These are phyloP conservation scores for Epiblema foenella DNA, from an alignment of 2,888 invertebrate species.

Conservation along the genomic window DNA sequence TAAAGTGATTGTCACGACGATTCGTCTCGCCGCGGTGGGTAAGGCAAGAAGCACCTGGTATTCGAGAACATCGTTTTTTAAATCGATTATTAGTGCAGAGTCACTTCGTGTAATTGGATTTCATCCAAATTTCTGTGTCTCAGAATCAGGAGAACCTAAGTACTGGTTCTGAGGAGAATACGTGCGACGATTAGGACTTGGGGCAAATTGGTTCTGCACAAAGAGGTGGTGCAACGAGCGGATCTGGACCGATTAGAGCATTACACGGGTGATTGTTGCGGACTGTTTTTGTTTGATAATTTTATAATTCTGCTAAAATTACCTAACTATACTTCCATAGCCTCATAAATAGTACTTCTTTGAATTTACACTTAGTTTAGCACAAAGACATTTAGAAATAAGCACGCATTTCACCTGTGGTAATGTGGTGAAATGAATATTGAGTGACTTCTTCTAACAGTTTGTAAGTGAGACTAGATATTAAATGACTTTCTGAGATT, in stretches of 20 bases:
- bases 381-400: no score
- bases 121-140: conserved; percentile 48
- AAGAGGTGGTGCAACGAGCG: conserved; percentile 53
- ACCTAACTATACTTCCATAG: conserved; percentile 3
- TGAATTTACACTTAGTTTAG: no score
- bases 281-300: conserved; percentile 36
- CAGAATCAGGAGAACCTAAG: conserved; percentile 3
- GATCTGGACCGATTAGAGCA: conserved; percentile 65
- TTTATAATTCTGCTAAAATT: conserved; percentile 8
- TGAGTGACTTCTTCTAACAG: no score
- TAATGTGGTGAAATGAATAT: no score
- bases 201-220: conserved; percentile 66
- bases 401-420: no score
- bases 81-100: conserved; percentile 78
- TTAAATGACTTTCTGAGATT: no score
- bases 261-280: conserved; percentile 55
- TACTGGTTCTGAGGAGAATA: background rate
- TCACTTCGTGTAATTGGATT: conserved; percentile 80
- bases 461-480: no score
- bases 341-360: background rate
- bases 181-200: background rate
- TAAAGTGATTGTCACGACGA: conserved; percentile 78
- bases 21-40: conserved; percentile 77
- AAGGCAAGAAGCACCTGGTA: conserved; percentile 71
- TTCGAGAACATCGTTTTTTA: conserved; percentile 60